These are phyloP conservation scores for Sialis fuliginosa DNA, from an alignment of 2,888 invertebrate genomes.

Conservation along the genomic window DNA sequence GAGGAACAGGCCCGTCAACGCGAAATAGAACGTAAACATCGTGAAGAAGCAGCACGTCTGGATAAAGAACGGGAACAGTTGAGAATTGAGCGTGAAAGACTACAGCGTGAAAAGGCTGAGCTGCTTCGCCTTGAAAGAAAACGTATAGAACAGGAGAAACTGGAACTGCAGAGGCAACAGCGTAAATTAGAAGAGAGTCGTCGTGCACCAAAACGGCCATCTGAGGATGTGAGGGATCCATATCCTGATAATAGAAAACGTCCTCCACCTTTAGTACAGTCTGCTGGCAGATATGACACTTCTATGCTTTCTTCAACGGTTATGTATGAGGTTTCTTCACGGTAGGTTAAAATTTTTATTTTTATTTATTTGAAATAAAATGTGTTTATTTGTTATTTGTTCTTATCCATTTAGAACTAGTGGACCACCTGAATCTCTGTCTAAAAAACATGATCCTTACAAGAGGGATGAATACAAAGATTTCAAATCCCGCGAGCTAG, in stretches of 20 bases:
- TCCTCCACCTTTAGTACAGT: constrained; percentile 36
- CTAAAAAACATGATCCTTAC: constrained; percentile 2
- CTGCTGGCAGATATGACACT: no score
- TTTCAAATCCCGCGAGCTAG: not conserved
- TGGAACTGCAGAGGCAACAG: constrained; percentile 51
- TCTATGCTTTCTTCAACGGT: no score
- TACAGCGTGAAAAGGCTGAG: constrained; percentile 62
- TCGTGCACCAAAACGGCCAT: constrained; percentile 32
- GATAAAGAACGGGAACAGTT: constrained; percentile 67
- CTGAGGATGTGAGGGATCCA: constrained; percentile 23
- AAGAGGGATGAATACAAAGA: constrained; percentile 2
- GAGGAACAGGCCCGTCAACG: constrained; percentile 61
- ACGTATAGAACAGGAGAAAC: constrained; percentile 57
- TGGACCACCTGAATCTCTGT: not conserved
- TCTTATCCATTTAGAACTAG: not conserved
- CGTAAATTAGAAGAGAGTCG: constrained; percentile 39
- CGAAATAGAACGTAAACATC: constrained; percentile 65
- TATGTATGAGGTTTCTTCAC: constrained; percentile 23
- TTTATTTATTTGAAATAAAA: no score
- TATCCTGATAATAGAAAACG: constrained; percentile 22
- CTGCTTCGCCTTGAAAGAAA: constrained; percentile 38
- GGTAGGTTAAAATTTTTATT: no score
- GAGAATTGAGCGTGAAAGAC: constrained; percentile 65
- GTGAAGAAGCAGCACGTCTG: constrained; percentile 68
- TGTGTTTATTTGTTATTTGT: no score